Percentiles rank a stretch among this genome's conserved stretches.
These are phyloP conservation scores for Sycobia sp. DNA, from an alignment of 1,140 invertebrate genomes.

Conservation along the genomic window DNA sequence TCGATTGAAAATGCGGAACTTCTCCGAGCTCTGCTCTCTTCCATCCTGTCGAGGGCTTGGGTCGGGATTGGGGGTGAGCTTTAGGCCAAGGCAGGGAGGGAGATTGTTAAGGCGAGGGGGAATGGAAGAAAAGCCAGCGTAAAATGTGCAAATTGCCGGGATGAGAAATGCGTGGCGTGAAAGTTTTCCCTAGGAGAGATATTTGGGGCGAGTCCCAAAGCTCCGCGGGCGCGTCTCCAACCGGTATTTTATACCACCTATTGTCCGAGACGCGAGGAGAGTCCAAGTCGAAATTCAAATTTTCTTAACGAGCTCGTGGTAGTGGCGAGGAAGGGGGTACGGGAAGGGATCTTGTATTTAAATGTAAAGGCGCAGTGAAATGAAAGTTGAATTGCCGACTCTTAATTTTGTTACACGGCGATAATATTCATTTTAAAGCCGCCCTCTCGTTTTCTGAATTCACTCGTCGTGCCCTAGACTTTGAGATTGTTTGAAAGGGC, in stretches of 20 bases:
- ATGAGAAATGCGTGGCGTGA: slow-evolving; percentile 30
- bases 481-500: no score
- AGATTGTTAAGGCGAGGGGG: not conserved
- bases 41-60: no score
- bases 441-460: no score
- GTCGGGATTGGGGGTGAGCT: not conserved
- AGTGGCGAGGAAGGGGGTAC: no score
- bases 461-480: no score
- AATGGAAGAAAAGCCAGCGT: slow-evolving; percentile 15
- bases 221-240: no score
- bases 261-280: slow-evolving; percentile 4
- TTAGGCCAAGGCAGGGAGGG: not conserved
- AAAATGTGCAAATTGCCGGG: slow-evolving; percentile 31
- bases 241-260: slow-evolving; percentile 31
- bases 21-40: not conserved
- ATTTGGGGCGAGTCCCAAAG: slow-evolving; percentile 11
- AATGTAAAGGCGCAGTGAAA: slow-evolving; percentile 9
- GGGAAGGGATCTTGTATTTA: slow-evolving; percentile 22
- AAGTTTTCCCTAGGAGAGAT: slow-evolving; percentile 29
- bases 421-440: slow-evolving; percentile 23
- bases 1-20: slow-evolving; percentile 29
- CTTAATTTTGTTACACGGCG: not conserved
- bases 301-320: slow-evolving; percentile 20
- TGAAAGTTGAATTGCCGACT: not conserved
- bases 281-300: slow-evolving; percentile 24